Percentiles rank a stretch among this genome's conserved stretches.
These are phyloP conservation scores for Dendroctonus valens DNA, from an alignment of 1,140 invertebrate species.

Conservation along the genomic window DNA sequence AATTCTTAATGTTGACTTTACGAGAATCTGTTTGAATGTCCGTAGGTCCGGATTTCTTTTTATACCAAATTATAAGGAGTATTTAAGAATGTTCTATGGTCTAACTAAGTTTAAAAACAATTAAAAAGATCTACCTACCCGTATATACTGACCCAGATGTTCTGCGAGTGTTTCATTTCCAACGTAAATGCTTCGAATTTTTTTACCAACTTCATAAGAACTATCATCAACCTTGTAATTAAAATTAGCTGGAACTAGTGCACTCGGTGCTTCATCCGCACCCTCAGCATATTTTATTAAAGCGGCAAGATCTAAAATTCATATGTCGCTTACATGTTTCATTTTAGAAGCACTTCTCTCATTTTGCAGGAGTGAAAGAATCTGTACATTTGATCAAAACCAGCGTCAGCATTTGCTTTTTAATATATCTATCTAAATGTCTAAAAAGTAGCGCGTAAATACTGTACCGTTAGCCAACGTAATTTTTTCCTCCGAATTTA, in stretches of 20 bases:
- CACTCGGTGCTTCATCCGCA: not conserved
- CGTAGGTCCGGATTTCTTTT: no score
- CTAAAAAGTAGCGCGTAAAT: not conserved
- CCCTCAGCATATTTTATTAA: constrained; percentile 2
- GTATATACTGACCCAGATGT: constrained; percentile 19
- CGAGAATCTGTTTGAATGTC: no score
- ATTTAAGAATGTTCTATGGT: no score
- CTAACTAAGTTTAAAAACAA: no score
- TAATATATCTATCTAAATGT: no score
- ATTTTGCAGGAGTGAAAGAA: no score
- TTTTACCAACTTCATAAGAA: constrained; percentile 3
- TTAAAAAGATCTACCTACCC: constrained; percentile 11
- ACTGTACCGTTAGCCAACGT: not conserved
- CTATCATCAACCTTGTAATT: constrained; percentile 1
- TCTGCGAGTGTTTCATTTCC: constrained; percentile 15
- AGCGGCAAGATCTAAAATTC: not conserved
- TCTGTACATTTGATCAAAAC: no score
- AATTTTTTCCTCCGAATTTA: constrained; percentile 39
- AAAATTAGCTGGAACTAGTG: constrained; percentile 12
- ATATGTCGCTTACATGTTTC: no score
- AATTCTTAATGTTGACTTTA: no score
- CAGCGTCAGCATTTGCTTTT: no score
- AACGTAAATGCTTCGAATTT: constrained; percentile 20
- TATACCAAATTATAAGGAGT: no score
- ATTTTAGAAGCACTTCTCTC: no score